phyloP scores from a whole-genome alignment of 2,113 vertebrate genomes.

The Puntigrus tetrazona region DNA sequence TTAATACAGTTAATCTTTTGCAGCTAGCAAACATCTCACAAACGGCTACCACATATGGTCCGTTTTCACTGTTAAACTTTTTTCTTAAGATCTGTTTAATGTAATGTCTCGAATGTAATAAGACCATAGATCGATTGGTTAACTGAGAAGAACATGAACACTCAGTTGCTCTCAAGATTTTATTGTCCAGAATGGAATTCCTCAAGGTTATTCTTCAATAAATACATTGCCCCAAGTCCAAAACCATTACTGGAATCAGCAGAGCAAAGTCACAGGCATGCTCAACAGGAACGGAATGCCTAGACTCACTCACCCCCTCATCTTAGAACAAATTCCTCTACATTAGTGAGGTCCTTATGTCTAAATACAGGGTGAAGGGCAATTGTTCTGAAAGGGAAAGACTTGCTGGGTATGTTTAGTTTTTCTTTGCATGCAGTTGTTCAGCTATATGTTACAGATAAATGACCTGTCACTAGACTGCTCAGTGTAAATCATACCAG shows the following conservation, averaged over 20 bases:
- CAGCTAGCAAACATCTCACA: no score
- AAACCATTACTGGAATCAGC: slow-evolving; percentile 39
- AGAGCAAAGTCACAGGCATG: slow-evolving; percentile 40
- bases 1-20: not conserved
- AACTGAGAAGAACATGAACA: not conserved
- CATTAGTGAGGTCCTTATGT: not conserved
- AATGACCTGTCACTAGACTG: not conserved
- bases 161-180: slow-evolving; percentile 22
- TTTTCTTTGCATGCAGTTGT: not conserved
- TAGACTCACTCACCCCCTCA: slow-evolving; percentile 4
- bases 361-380: not conserved
- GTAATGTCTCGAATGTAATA: slow-evolving; percentile 2
- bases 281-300: slow-evolving; percentile 28
- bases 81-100: not conserved
- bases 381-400: not conserved
- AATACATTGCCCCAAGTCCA: slow-evolving; percentile 38
- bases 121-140: not conserved
- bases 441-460: not conserved
- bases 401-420: not conserved
- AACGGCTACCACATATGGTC: not conserved
- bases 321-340: slow-evolving; percentile 6
- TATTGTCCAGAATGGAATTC: slow-evolving; percentile 34
- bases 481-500: not conserved
- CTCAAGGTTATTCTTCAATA: slow-evolving; percentile 22
- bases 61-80: not conserved